Evolutionary conservation across 2,888 invertebrate species (phyloP).

Genomic region (Ormyrus labotus): DNA sequence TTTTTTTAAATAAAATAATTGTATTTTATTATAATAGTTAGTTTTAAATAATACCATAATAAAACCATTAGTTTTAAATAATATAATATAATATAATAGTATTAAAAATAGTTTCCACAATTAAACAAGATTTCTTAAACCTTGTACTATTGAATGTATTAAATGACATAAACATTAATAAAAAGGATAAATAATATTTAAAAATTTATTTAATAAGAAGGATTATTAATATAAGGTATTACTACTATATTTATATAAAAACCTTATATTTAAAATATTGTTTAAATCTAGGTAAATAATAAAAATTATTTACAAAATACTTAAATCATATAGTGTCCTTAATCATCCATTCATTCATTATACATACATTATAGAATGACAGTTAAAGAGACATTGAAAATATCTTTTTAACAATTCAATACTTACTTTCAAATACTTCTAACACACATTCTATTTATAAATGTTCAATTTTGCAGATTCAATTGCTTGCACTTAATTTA

Average conservation of each 20-base stretch:
- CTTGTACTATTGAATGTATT: no score
- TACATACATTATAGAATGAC: background rate
- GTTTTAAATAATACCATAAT: no score
- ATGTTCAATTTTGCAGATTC: background rate
- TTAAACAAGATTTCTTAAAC: no score
- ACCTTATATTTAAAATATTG: background rate
- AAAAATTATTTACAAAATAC: constrained; percentile 21
- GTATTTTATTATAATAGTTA: no score
- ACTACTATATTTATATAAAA: background rate
- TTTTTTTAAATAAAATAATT: no score
- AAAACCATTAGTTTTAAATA: no score
- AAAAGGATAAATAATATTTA: no score
- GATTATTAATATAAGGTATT: no score
- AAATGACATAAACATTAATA: no score
- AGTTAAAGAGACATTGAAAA: background rate
- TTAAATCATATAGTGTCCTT: background rate
- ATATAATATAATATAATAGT: no score
- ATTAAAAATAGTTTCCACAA: no score
- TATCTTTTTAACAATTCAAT: background rate
- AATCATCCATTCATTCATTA: background rate
- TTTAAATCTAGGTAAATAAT: constrained; percentile 7
- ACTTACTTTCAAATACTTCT: background rate
- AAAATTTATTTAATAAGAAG: no score
- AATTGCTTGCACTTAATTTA: background rate
- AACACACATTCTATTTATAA: background rate